A percentile compares a stretch with the other conserved stretches of the same genome.
Evolutionary conservation across 1,140 invertebrate species (phyloP).

Genomic region (Drosophila equinoxialis): DNA sequence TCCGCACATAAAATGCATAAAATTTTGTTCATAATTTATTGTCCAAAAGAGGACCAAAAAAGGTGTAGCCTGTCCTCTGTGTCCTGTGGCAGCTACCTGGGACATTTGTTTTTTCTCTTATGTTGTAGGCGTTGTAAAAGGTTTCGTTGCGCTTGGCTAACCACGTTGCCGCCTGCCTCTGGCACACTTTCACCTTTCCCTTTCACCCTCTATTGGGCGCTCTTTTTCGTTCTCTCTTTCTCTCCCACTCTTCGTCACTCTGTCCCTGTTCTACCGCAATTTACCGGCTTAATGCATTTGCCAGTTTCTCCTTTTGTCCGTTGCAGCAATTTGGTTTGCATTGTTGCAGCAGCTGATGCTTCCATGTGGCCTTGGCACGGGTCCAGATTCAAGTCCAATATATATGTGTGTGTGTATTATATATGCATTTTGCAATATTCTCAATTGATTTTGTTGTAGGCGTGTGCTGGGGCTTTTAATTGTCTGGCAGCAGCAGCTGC

Average conservation of each 20-base stretch:
- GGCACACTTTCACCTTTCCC: slow-evolving; percentile 74
- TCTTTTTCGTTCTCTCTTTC: slow-evolving; percentile 11
- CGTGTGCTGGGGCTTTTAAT: slow-evolving; percentile 56
- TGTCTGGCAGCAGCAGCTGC: slow-evolving; percentile 41
- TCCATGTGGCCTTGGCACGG: slow-evolving; percentile 65
- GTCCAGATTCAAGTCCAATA: slow-evolving; percentile 37
- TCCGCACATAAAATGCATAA: slow-evolving; percentile 67
- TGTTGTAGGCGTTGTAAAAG: slow-evolving; percentile 54
- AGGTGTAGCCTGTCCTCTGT: slow-evolving; percentile 1
- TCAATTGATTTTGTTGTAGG: slow-evolving; percentile 50
- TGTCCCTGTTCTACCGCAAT: slow-evolving; percentile 44
- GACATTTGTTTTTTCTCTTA: neutral
- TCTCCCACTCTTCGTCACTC: neutral
- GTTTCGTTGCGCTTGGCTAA: slow-evolving; percentile 52
- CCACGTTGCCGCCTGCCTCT: slow-evolving; percentile 26
- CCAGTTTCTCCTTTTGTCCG: slow-evolving; percentile 45
- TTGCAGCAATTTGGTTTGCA: slow-evolving; percentile 57
- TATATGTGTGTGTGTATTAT: neutral
- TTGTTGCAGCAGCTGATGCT: slow-evolving; percentile 60
- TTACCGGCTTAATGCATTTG: slow-evolving; percentile 54
- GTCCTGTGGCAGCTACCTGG: slow-evolving; percentile 31
- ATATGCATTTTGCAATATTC: slow-evolving; percentile 30
- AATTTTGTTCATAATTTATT: slow-evolving; percentile 70
- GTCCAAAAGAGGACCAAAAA: slow-evolving; percentile 43
- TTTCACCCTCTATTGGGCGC: neutral